These are phyloP conservation scores for Acipenser transmontanus DNA, from an alignment of 2,797 vertebrate genomes.

Conservation along the genomic window DNA sequence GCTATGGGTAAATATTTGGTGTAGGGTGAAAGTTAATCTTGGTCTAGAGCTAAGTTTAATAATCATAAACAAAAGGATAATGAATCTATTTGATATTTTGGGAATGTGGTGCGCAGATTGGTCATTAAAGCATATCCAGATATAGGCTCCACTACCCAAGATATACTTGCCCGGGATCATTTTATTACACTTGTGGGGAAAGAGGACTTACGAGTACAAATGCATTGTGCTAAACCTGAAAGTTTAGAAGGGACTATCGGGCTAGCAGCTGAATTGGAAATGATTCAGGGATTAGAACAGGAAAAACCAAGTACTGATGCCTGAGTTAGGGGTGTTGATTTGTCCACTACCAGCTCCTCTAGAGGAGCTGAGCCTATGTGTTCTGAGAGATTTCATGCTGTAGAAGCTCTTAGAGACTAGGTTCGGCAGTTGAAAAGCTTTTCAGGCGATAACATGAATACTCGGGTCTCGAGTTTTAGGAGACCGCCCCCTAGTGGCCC, in stretches of 20 bases:
- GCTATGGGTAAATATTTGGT: too few relatives aligned
- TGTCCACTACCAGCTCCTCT: not conserved
- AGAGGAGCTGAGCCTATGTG: not conserved
- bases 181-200: not conserved
- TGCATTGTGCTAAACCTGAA: too few relatives aligned
- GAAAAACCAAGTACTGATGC: not conserved
- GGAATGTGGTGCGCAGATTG: too few relatives aligned
- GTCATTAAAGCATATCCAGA: not conserved
- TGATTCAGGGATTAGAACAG: not conserved
- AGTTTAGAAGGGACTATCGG: too few relatives aligned
- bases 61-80: too few relatives aligned
- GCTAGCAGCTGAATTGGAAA: too few relatives aligned
- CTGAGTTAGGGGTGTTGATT: not conserved
- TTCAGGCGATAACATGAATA: not conserved
- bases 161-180: not conserved
- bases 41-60: too few relatives aligned
- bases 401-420: not conserved
- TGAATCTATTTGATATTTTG: too few relatives aligned
- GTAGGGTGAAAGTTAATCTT: too few relatives aligned
- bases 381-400: not conserved
- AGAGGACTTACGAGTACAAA: too few relatives aligned
- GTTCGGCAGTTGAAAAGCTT: not conserved
- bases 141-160: not conserved
- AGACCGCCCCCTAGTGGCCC: not conserved
- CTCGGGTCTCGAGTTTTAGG: not conserved